A percentile compares a stretch with the other conserved stretches of the same genome.
Conservation (phyloP, 2,888 invertebrate genomes). For the Eristalis tenax region DNA sequence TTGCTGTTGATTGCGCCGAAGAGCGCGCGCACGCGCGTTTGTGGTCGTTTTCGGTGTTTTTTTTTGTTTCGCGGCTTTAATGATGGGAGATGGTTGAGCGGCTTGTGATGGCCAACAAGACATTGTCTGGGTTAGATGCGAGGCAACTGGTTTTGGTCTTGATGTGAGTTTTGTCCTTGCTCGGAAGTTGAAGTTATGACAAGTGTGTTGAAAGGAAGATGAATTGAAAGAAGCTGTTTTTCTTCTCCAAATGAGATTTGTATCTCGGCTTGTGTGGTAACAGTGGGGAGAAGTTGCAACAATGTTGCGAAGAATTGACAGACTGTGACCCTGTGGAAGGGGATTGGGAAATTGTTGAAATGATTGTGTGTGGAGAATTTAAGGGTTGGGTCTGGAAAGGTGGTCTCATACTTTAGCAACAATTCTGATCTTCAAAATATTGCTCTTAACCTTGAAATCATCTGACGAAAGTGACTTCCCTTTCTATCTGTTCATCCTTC, state of each 20-base stretch:
- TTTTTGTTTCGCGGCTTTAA: not conserved
- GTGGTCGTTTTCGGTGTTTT: not conserved
- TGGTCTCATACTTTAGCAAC: not conserved
- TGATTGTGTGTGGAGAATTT: not conserved
- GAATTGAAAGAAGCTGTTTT: constrained; percentile 38
- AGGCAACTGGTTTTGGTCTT: constrained; percentile 57
- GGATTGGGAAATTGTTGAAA: constrained; percentile 8
- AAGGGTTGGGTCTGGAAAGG: too few species aligned
- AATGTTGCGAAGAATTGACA: not conserved
- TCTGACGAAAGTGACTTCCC: too few species aligned
- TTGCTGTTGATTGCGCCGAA: constrained; percentile 43
- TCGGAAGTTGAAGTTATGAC: constrained; percentile 65
- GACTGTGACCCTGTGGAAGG: not conserved
- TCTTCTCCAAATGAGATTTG: not conserved
- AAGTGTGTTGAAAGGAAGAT: constrained; percentile 62
- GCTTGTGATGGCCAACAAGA: constrained; percentile 41
- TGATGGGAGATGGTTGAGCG: constrained; percentile 10
- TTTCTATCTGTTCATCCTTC: too few species aligned
- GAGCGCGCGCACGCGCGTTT: not conserved
- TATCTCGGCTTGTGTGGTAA: not conserved
- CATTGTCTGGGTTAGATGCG: constrained; percentile 66
- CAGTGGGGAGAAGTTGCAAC: not conserved
- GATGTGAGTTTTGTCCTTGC: constrained; percentile 67
- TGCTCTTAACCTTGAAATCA: too few species aligned
- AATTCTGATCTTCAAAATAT: too few species aligned